Conservation (phyloP, 2,888 invertebrate species). For the Ormyrus thymus region DNA sequence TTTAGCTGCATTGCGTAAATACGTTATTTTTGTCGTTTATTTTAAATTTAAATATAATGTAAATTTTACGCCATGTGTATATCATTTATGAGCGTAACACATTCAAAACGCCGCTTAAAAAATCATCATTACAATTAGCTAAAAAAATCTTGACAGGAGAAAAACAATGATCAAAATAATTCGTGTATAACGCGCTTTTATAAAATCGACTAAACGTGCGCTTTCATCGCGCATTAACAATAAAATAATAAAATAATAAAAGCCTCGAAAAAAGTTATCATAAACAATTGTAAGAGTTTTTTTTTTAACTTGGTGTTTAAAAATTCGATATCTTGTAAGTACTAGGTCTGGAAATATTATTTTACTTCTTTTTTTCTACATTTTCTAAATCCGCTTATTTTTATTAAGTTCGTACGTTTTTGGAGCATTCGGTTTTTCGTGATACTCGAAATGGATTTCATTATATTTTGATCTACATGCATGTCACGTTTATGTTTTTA, state of each 20-base stretch:
- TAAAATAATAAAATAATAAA: constrained; percentile 33
- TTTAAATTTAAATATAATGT: constrained; percentile 33
- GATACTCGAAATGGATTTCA: constrained; percentile 5
- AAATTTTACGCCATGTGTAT: constrained; percentile 42
- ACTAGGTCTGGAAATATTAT: constrained; percentile 41
- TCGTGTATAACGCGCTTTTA: constrained; percentile 11
- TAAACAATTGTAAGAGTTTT: constrained; percentile 11
- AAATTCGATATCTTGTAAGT: constrained; percentile 15
- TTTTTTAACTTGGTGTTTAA: constrained; percentile 32
- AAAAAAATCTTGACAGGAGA: constrained; percentile 1
- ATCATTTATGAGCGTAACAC: constrained; percentile 35
- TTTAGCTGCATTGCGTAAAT: constrained; percentile 40
- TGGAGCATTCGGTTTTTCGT: neutral
- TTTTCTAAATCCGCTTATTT: neutral
- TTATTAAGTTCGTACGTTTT: neutral
- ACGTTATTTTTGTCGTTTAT: constrained; percentile 12
- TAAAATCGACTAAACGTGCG: constrained; percentile 7
- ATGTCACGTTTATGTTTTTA: neutral
- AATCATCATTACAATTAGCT: constrained; percentile 9
- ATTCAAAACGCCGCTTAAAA: constrained; percentile 8
- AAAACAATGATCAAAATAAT: constrained; percentile 15
- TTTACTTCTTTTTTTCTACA: constrained; percentile 4
- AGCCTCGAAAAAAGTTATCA: constrained; percentile 30
- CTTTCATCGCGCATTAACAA: neutral
- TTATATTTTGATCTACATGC: neutral